Percentiles rank a stretch among this genome's conserved stretches.
phyloP scores from a whole-genome alignment of 2,113 vertebrate genomes.

The Tichodroma muraria region DNA sequence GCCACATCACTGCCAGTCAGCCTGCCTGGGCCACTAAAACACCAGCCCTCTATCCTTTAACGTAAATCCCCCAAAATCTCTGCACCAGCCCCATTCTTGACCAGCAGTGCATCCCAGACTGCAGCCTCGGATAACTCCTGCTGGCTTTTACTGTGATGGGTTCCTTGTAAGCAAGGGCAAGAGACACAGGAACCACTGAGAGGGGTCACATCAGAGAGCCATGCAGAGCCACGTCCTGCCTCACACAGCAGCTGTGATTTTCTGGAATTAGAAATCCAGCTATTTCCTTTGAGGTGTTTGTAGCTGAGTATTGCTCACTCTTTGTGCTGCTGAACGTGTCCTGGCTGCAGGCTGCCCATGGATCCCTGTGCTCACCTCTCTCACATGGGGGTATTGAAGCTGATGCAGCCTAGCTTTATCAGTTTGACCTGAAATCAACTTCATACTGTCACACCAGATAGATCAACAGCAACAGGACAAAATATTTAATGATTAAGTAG shows the following conservation, averaged over 20 bases:
- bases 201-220: background rate
- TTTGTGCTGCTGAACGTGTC: background rate
- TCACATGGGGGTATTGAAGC: background rate
- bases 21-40: background rate
- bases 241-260: background rate
- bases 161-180: background rate
- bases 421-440: background rate
- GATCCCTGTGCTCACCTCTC: background rate
- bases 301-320: background rate
- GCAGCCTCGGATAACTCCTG: background rate
- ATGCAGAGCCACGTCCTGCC: background rate
- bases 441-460: background rate
- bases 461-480: background rate
- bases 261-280: background rate
- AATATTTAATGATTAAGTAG: conserved; percentile 3
- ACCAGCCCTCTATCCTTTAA: background rate
- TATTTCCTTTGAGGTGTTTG: background rate
- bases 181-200: background rate
- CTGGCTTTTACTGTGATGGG: background rate
- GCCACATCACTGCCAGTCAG: background rate
- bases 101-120: background rate
- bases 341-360: background rate
- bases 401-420: background rate
- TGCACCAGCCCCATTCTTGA: background rate
- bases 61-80: background rate